Percentiles rank a stretch among this genome's conserved stretches.
phyloP scores from a whole-genome alignment of 1,140 invertebrate species.

The Palaemon carinicauda region DNA sequence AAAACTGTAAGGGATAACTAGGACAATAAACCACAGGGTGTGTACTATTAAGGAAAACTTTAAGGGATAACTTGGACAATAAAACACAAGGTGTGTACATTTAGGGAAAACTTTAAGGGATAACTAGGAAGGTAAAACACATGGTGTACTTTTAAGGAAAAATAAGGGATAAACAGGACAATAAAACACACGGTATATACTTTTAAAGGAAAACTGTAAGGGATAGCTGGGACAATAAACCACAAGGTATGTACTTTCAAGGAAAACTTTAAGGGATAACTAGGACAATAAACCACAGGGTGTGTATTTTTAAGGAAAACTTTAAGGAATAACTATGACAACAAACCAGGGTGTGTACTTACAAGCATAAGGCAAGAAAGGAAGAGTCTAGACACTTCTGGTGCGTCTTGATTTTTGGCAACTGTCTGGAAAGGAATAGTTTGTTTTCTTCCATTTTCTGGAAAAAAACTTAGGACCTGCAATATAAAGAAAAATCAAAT shows the following conservation, averaged over 20 bases:
- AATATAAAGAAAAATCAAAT: not conserved
- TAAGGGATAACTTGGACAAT: not conserved
- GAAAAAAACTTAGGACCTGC: constrained; percentile 63
- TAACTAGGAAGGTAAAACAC: no score
- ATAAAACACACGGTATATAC: no score
- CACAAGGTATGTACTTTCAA: no score
- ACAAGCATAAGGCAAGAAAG: constrained; percentile 67
- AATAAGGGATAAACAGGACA: no score
- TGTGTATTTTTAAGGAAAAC: no score
- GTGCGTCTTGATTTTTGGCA: constrained; percentile 62
- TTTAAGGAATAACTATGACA: not conserved
- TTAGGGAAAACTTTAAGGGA: no score
- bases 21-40: not conserved
- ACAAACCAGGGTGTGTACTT: not conserved
- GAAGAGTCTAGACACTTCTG: constrained; percentile 67
- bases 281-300: no score
- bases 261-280: no score
- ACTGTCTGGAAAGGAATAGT: constrained; percentile 63
- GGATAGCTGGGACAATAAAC: no score
- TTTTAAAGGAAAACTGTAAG: no score
- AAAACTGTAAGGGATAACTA: not conserved
- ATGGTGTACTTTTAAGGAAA: no score
- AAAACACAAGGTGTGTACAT: not conserved
- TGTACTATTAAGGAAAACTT: constrained; percentile 62
- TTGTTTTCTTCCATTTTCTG: constrained; percentile 52